Evolutionary conservation across 1,140 invertebrate genomes (phyloP), one percentile per base, ranked within the genome.

Genomic region (Drosophila ogumai): DNA sequence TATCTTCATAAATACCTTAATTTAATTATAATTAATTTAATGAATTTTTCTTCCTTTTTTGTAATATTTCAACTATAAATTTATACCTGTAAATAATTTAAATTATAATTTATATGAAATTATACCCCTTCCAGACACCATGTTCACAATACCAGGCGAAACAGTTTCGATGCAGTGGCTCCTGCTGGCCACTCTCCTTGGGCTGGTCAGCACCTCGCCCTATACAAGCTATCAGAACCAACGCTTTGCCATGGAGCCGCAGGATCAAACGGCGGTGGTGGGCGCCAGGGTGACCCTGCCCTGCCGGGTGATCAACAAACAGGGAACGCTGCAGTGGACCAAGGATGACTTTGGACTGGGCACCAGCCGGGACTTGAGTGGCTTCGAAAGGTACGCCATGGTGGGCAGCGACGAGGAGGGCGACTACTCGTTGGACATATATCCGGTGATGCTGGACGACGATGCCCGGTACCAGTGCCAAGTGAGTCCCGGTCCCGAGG

Each of bases 301-400:
- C 17, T 96, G 96, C 92, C 93, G 95, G 22, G 96, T 97, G 12
- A 93, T 95, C 72, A 94, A 96, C 91, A 95, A 96, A 90, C 94
- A 94, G 74, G 96, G 96, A n/a, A 94, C 94, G 4, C 94, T 97
- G 25, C 96, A 97, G 90, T 97, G 96, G 96, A 97, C 96, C 49
- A 96, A 96, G 87, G 96, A 97, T 92, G 96, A 96, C 76, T 97
- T 97, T 80, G 96, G 96, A 0, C 93, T 97, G 54, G 97, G 97
- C 4, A 95, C 95, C 1, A 95, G 96, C 59, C 94, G 97, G 28
- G 95, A 96, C 75, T 94, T 97, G 57, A 95, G 95, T 40, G 96
- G 96, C 52, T 98, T 96, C 92, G 96, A 95, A 64, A 94, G 96
- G 58, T 98, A 97, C 92, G 93, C 94, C 47, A 98, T 97, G 97